Evolutionary conservation across 2,888 invertebrate genomes (phyloP).

Genomic region (Metallyticus violacea): DNA sequence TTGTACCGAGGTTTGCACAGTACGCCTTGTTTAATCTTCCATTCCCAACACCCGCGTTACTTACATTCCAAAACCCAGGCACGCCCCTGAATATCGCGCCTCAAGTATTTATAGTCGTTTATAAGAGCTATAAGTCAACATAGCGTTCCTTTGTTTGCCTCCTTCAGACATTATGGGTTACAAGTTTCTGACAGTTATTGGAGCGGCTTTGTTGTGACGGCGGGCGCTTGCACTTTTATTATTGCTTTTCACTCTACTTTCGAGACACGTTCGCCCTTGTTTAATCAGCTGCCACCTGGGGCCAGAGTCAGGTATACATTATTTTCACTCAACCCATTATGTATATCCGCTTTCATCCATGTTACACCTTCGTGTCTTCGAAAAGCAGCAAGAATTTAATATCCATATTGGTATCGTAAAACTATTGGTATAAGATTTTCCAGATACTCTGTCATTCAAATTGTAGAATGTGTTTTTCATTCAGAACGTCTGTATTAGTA

Average conservation of each 20-base stretch:
- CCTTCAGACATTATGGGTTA: neutral
- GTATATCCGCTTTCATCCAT: neutral
- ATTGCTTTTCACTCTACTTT: neutral
- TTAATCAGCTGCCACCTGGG: neutral
- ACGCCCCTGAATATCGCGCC: neutral
- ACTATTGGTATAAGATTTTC: too few relatives aligned
- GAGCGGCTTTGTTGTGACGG: neutral
- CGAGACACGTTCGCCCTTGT: neutral
- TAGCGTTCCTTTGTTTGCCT: neutral
- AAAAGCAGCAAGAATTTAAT: neutral
- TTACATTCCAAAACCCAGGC: neutral
- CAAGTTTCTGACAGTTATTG: neutral
- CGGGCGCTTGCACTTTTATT: neutral
- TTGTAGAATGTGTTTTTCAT: too few relatives aligned
- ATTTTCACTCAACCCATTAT: neutral
- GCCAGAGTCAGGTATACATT: neutral
- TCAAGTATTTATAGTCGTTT: neutral
- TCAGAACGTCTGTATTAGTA: too few relatives aligned
- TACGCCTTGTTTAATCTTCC: neutral
- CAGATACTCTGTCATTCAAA: too few relatives aligned
- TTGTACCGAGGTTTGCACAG: neutral
- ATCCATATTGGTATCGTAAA: too few relatives aligned
- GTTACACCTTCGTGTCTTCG: neutral
- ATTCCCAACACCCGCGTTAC: neutral
- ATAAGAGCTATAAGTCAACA: neutral